Conservation (phyloP, 2,888 invertebrate species). For the Anarsia innoxiella region DNA sequence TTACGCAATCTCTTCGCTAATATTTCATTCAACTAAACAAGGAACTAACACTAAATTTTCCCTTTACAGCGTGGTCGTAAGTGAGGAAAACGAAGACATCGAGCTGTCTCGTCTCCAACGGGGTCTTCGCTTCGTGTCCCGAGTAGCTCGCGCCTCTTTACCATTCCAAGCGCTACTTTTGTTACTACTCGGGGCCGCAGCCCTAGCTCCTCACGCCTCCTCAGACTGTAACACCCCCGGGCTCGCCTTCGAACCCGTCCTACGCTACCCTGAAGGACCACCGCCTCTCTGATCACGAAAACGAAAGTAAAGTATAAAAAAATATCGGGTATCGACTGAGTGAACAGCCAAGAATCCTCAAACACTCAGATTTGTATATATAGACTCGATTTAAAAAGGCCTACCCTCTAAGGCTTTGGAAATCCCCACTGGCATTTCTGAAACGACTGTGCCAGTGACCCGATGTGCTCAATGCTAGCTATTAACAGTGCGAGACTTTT, state of each 20-base stretch:
- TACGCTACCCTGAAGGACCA: constrained; percentile 93
- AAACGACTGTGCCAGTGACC: constrained; percentile 4
- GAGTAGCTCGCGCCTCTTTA: constrained; percentile 92
- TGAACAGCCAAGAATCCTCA: too few relatives aligned
- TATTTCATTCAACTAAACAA: too few relatives aligned
- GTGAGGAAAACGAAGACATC: constrained; percentile 40
- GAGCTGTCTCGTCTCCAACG: constrained; percentile 70
- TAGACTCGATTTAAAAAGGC: too few relatives aligned
- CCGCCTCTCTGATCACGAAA: constrained; percentile 84
- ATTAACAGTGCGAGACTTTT: constrained; percentile 1
- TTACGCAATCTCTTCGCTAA: too few relatives aligned
- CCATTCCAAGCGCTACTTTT: constrained; percentile 97
- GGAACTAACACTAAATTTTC: too few relatives aligned
- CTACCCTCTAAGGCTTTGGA: constrained; percentile 18
- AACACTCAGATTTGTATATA: too few relatives aligned
- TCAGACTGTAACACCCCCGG: constrained; percentile 89
- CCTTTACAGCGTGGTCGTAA: constrained; percentile 45
- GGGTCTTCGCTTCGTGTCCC: constrained; percentile 89
- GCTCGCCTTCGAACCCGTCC: constrained; percentile 89
- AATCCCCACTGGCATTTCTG: constrained; percentile 2
- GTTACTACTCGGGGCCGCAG: constrained; percentile 93
- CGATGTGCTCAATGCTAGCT: too few relatives aligned
- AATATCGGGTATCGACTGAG: too few relatives aligned
- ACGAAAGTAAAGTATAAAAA: constrained; percentile 19
- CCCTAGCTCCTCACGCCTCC: constrained; percentile 90